Base-by-base conservation (phyloP, 1,140 invertebrate species). In the Eumeta japonica region DNA sequence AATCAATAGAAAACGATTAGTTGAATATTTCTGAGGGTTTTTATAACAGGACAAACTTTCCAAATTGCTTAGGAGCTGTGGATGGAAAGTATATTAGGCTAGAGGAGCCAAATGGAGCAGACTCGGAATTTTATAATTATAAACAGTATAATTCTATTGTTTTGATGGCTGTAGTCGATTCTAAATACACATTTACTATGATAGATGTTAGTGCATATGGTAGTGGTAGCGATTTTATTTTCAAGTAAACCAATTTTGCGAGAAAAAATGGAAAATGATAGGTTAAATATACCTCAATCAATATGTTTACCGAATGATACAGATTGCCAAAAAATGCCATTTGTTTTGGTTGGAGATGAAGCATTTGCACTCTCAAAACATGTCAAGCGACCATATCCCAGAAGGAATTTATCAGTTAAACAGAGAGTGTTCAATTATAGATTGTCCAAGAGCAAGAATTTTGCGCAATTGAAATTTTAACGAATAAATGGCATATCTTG, bases 1-100 rank as follows among this genome's bases (percentile, higher is more conserved):
- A 35, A 35, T 18, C n/a, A n/a, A n/a, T n/a, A n/a, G n/a, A n/a
- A 10, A 28, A 28, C 27, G 27, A 28, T 28, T 28, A 12, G 27
- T 28, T 28, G 13, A 28, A 28, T 28, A 28, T 28, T 28, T 28
- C 27, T 28, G 27, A 28, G 27, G 27, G 27, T 28, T 28, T 28
- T 10, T 28, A 28, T 28, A 28, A 28, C 27, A 2, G 27, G 9
- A 28, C n/a, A n/a, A n/a, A n/a, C n/a, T n/a, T n/a, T n/a, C n/a
- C n/a, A n/a, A n/a, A n/a, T n/a, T n/a, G n/a, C n/a, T n/a, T n/a
- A n/a, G n/a, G n/a, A n/a, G n/a, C n/a, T n/a, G n/a, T n/a, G n/a
- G n/a, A 30, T 30, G 28, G 28, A 10, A 30, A 30, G 13, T 12
- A 7, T 4, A 13, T 30, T 10, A 30, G 28, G 13, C 4, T 5